Percentiles rank a stretch among this genome's conserved stretches.
Evolutionary conservation across 2,888 invertebrate species (phyloP).

Genomic region (Drosophila emarginata): DNA sequence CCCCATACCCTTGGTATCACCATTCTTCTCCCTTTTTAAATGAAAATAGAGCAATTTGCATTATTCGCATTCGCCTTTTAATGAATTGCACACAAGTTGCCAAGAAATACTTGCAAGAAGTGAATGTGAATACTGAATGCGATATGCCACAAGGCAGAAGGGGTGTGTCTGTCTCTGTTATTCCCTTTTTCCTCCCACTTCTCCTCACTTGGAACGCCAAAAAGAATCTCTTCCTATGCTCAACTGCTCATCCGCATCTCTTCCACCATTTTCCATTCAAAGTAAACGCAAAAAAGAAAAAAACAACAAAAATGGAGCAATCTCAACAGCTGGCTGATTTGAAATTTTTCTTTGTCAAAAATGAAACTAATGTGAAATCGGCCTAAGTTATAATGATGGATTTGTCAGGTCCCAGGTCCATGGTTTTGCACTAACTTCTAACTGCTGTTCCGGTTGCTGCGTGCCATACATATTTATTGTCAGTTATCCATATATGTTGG

Average conservation of each 20-base stretch:
- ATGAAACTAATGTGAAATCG: slow-evolving; percentile 24
- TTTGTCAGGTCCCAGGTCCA: slow-evolving; percentile 33
- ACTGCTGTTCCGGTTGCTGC: not conserved
- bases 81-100: slow-evolving; percentile 72
- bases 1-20: not conserved
- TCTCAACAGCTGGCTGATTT: slow-evolving; percentile 66
- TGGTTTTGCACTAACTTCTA: slow-evolving; percentile 25
- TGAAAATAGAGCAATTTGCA: slow-evolving; percentile 73
- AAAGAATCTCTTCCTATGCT: not conserved
- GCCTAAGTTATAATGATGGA: slow-evolving; percentile 55
- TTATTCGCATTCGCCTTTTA: slow-evolving; percentile 71
- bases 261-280: slow-evolving; percentile 25
- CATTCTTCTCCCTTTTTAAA: slow-evolving; percentile 23
- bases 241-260: slow-evolving; percentile 6
- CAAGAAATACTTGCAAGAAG: slow-evolving; percentile 50
- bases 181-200: slow-evolving; percentile 37
- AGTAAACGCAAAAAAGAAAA: slow-evolving; percentile 64
- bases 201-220: not conserved
- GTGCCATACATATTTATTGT: not conserved
- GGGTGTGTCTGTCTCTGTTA: slow-evolving; percentile 6
- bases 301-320: slow-evolving; percentile 21
- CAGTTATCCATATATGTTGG: too few species aligned
- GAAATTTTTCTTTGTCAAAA: slow-evolving; percentile 64
- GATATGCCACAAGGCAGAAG: slow-evolving; percentile 4
- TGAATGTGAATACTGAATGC: not conserved